Evolutionary conservation across 92 coral and sea anemone species (phyloP).

Genomic region (Parazoanthus atlanticus): DNA sequence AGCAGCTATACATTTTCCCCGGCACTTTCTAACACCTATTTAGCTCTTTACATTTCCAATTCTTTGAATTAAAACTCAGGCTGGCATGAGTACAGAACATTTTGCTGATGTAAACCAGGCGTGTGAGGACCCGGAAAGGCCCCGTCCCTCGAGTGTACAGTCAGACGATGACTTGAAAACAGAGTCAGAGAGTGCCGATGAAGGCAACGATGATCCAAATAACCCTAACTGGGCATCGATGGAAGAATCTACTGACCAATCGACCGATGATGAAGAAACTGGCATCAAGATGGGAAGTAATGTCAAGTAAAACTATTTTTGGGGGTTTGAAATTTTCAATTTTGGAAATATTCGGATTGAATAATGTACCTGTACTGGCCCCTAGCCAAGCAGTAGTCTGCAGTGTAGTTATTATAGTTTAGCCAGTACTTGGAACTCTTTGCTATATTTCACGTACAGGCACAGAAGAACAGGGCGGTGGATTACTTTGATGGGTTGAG

Average conservation of each 20-base stretch:
- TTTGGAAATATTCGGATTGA: background rate
- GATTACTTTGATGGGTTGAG: background rate
- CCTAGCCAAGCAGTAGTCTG: background rate
- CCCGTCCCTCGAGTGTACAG: background rate
- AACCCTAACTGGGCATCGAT: background rate
- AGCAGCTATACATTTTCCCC: too few relatives aligned
- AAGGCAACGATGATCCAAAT: background rate
- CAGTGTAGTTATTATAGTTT: too few relatives aligned
- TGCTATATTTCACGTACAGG: background rate
- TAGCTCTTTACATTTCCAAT: too few relatives aligned
- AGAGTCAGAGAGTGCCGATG: background rate
- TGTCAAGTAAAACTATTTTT: background rate
- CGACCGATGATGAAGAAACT: background rate
- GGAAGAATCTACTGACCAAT: background rate
- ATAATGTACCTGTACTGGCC: background rate
- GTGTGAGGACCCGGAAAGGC: background rate
- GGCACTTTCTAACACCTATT: too few relatives aligned
- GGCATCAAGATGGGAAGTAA: background rate
- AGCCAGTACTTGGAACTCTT: background rate
- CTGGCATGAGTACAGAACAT: background rate
- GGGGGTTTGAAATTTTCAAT: background rate
- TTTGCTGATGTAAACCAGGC: background rate
- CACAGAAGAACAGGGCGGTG: background rate
- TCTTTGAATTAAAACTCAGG: background rate
- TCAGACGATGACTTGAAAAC: background rate